Evolutionary conservation across 1,140 invertebrate genomes (phyloP).

Genomic region (Eupristina koningsbergeri): DNA sequence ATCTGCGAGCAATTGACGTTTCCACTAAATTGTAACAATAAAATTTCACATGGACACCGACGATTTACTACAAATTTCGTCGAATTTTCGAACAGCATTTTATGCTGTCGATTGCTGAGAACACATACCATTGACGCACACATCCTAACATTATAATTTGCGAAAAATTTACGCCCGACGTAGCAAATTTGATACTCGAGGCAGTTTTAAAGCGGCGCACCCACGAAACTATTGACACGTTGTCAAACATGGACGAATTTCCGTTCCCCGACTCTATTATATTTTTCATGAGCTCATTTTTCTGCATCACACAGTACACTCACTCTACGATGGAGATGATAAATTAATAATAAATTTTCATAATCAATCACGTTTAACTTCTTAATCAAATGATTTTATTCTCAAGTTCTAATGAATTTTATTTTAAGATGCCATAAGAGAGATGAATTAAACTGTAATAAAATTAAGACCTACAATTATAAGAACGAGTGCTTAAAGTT

Average conservation of each 20-base stretch:
- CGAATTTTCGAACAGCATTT: background rate
- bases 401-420: background rate
- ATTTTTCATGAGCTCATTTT: background rate
- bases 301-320: background rate
- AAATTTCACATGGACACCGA: no score
- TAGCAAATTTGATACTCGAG: background rate
- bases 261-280: background rate
- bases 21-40: no score
- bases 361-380: background rate
- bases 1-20: no score
- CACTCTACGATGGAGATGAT: background rate
- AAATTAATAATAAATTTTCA: background rate
- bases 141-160: background rate
- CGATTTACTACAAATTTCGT: background rate
- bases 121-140: background rate
- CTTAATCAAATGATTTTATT: conserved; percentile 9
- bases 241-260: background rate
- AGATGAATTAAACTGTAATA: background rate
- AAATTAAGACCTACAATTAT: background rate
- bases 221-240: background rate
- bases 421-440: background rate
- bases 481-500: background rate
- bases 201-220: background rate
- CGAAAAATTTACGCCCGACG: background rate
- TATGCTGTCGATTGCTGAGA: background rate